A percentile compares a stretch with the other conserved stretches of the same genome.
Conservation (phyloP, 2,113 vertebrate species). For the Triplophysa rosa region DNA sequence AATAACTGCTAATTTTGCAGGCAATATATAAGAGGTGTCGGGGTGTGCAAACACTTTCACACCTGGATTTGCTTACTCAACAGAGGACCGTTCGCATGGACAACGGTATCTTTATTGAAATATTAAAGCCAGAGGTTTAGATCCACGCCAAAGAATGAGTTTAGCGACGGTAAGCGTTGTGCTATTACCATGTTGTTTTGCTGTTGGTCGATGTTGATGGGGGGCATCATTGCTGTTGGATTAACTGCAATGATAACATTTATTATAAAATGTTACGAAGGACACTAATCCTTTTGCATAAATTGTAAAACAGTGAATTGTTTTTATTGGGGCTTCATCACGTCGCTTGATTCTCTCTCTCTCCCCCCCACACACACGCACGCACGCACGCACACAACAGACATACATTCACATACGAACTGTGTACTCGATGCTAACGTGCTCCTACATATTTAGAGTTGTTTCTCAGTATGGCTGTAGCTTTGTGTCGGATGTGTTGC, state of each 20-base stretch:
- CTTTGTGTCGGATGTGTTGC: too few species aligned
- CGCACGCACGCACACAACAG: not conserved
- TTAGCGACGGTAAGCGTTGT: constrained; percentile 80
- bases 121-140: constrained; percentile 74
- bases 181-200: constrained; percentile 13
- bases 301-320: not conserved
- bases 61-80: constrained; percentile 99
- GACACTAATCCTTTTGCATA: not conserved
- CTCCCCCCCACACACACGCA: not conserved
- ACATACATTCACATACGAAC: not conserved
- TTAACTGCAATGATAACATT: too few species aligned
- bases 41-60: constrained; percentile 99
- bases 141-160: constrained; percentile 73
- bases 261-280: not conserved
- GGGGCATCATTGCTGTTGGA: not conserved
- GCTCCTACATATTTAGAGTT: not conserved
- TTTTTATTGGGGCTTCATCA: not conserved
- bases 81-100: constrained; percentile 81
- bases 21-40: constrained; percentile 99
- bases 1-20: constrained; percentile 99
- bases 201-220: not conserved
- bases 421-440: not conserved
- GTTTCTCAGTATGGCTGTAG: not conserved
- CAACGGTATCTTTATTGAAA: constrained; percentile 75
- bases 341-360: not conserved